Evolutionary conservation across 2,113 vertebrate genomes (phyloP).

Genomic region (Protomyctophum bolini): DNA sequence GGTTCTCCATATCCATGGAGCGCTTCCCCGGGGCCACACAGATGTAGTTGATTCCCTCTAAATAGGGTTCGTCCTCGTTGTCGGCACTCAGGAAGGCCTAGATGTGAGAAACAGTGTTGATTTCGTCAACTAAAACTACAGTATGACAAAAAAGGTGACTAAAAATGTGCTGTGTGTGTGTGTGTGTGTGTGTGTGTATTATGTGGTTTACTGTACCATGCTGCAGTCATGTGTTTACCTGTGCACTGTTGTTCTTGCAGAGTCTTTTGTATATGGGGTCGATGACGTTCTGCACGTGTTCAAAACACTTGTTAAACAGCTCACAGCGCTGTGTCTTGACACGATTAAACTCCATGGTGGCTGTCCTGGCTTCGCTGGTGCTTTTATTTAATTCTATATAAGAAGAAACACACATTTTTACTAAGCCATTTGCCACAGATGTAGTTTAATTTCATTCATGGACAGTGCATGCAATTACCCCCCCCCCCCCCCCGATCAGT

Average conservation of each 20-base stretch:
- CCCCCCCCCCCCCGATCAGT: too few species aligned
- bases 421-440: too few species aligned
- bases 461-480: too few species aligned
- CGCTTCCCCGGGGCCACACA: constrained; percentile 94
- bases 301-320: constrained; percentile 89
- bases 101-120: not conserved
- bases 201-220: too few species aligned
- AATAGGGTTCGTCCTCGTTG: constrained; percentile 92
- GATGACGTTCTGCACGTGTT: constrained; percentile 86
- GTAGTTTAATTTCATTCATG: too few species aligned
- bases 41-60: constrained; percentile 91
- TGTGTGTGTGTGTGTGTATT: too few species aligned
- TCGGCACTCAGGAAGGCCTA: constrained; percentile 93
- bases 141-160: too few species aligned
- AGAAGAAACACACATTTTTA: constrained; percentile 15
- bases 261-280: constrained; percentile 94
- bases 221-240: constrained; percentile 76
- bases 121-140: too few species aligned
- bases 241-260: constrained; percentile 90
- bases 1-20: constrained; percentile 95
- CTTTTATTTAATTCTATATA: constrained; percentile 86
- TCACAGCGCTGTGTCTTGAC: constrained; percentile 85
- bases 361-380: constrained; percentile 79
- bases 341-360: constrained; percentile 86
- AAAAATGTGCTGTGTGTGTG: too few species aligned